Evolutionary conservation across 2,797 vertebrate genomes (phyloP).

Genomic region (Peromyscus eremicus): DNA sequence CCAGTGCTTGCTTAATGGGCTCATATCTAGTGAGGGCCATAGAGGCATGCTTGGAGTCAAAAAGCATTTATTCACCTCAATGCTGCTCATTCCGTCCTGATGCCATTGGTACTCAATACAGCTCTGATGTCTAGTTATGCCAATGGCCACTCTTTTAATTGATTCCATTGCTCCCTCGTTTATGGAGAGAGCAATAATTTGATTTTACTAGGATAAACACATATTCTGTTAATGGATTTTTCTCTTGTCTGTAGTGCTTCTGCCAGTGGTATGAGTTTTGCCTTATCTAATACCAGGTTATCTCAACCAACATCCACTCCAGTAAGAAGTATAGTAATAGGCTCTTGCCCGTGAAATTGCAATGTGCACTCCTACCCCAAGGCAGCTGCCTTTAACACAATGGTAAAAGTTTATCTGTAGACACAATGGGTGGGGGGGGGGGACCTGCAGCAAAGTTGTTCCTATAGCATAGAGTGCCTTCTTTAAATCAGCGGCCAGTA

Average conservation of each 20-base stretch:
- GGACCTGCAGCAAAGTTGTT: neutral
- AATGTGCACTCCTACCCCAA: neutral
- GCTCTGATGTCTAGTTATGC: neutral
- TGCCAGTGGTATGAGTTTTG: neutral
- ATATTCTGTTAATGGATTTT: neutral
- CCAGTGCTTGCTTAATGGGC: neutral
- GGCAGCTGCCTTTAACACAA: neutral
- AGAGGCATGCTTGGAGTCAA: neutral
- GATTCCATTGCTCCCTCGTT: neutral
- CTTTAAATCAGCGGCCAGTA: neutral
- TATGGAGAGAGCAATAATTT: neutral
- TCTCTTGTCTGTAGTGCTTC: neutral
- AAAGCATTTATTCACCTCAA: neutral
- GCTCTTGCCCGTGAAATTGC: neutral
- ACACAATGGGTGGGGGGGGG: neutral
- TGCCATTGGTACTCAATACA: neutral
- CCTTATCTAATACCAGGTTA: neutral
- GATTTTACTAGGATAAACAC: neutral
- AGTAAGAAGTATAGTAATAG: neutral
- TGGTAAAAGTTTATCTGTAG: neutral
- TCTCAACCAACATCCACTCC: neutral
- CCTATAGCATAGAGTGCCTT: neutral
- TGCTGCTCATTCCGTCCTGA: neutral
- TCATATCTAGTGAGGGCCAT: neutral
- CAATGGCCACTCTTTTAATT: neutral